phyloP scores from a whole-genome alignment of 2,797 vertebrate species.

The Phrynocephalus vlangalii region DNA sequence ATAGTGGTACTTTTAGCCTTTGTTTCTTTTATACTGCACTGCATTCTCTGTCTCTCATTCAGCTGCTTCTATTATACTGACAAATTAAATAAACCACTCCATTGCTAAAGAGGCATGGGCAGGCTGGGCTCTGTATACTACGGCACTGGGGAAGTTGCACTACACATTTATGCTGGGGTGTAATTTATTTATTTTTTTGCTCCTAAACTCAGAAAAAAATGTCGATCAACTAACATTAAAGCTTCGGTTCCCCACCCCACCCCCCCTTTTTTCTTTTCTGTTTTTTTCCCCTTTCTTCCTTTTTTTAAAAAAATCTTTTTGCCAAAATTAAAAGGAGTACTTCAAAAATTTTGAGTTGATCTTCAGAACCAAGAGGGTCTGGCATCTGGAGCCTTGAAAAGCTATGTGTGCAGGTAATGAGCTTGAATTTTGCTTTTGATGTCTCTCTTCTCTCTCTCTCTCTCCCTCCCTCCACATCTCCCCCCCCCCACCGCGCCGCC shows the following conservation, averaged over 20 bases:
- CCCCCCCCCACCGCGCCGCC: not conserved
- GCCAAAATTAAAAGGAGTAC: slow-evolving; percentile 48
- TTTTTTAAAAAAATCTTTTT: not conserved
- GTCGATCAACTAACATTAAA: slow-evolving; percentile 32
- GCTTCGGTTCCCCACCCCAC: not conserved
- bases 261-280: slow-evolving; percentile 10
- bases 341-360: slow-evolving; percentile 64
- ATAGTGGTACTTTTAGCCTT: slow-evolving; percentile 97
- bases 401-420: slow-evolving; percentile 68
- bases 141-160: slow-evolving; percentile 77
- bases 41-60: slow-evolving; percentile 91
- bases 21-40: slow-evolving; percentile 91
- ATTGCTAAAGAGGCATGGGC: slow-evolving; percentile 85
- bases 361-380: slow-evolving; percentile 61
- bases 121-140: slow-evolving; percentile 79
- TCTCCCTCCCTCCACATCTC: not conserved
- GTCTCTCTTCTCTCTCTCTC: not conserved
- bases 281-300: not conserved
- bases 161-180: slow-evolving; percentile 72
- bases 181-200: not conserved
- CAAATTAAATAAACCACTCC: slow-evolving; percentile 99
- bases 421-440: slow-evolving; percentile 53
- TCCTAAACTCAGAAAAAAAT: not conserved
- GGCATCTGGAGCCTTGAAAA: slow-evolving; percentile 68
- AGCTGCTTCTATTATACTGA: slow-evolving; percentile 94